These are phyloP conservation scores for Crenichthys baileyi DNA, from an alignment of 2,797 vertebrate species.

Conservation along the genomic window DNA sequence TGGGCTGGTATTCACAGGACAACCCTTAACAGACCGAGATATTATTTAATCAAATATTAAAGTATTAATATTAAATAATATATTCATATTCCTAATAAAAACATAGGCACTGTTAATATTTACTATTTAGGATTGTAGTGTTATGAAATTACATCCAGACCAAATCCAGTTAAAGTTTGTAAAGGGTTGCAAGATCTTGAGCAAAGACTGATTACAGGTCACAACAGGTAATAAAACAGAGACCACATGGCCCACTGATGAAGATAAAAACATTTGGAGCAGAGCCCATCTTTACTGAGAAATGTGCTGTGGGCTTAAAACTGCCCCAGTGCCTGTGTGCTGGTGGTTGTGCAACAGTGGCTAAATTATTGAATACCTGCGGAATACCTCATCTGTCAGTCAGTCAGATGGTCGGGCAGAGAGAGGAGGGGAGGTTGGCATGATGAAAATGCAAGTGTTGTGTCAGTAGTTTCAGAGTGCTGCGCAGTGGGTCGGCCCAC, in stretches of 20 bases:
- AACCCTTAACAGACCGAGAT: too few species aligned
- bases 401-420: conserved; percentile 53
- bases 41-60: too few species aligned
- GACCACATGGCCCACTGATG: conserved; percentile 67
- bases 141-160: conserved; percentile 59
- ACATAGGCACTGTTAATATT: background rate
- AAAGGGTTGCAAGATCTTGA: conserved; percentile 50
- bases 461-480: conserved; percentile 40
- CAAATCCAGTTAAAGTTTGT: conserved; percentile 35
- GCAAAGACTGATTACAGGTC: conserved; percentile 59
- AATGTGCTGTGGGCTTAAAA: conserved; percentile 39
- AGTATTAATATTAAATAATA: too few species aligned
- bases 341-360: conserved; percentile 38
- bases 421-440: conserved; percentile 30
- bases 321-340: conserved; percentile 41
- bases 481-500: conserved; percentile 31
- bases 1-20: too few species aligned
- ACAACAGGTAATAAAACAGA: conserved; percentile 60
- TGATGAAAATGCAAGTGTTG: conserved; percentile 55
- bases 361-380: conserved; percentile 76
- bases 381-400: conserved; percentile 65
- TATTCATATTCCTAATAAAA: too few species aligned
- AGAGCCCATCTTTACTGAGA: conserved; percentile 43
- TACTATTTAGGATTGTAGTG: conserved; percentile 18
- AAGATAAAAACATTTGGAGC: conserved; percentile 67